Evolutionary conservation across 2,113 vertebrate species (phyloP), one percentile per base, ranked within the genome.

Genomic region (Stigmatopora nigra): DNA sequence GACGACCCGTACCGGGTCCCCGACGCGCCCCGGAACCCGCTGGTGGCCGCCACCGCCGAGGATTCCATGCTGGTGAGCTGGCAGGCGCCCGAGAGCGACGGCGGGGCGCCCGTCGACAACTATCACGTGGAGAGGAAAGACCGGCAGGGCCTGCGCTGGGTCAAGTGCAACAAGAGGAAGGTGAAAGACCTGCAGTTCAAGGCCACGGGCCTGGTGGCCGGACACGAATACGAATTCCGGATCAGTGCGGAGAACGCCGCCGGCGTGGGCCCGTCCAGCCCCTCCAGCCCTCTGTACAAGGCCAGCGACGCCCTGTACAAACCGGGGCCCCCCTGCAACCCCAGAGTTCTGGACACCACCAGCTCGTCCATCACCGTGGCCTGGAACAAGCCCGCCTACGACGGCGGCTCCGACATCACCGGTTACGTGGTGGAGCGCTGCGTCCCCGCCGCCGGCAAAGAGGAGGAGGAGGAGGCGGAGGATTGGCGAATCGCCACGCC

Each of bases 321-420:
- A 58, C 96, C 97, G 55, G 96, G 95, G 19, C 88, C 94, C 62
- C 97, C 97, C 68, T 94, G 93, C 59, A 99, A 99, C 74, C 94
- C 95, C 75, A 94, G 95, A 77, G 86, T 97, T 67, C 84, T 98
- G 61, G 97, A 99, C 78, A 95, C 95, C 65, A 95, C 92, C 81
- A 95, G 91, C 83, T 98, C 96, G 13, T 99, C 96, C 63, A 94
- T 99, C 81, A 98, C 96, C 62, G 89, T 98, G 70, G 95, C 97
- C 66, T 99, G 97, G 97, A 98, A 96, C 88, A 99, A 97, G 80
- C 97, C 97, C 61, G 85, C 94, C 63, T 99, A 97, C 76, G 95
- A 98, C 78, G 97, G 97, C 65, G 97, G 95, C 52, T 95, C 95
- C 48, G 93, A 97, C 82, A 93, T 99, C 78, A 98, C 92, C 59